Percentiles rank a stretch among this genome's conserved stretches.
phyloP scores from a whole-genome alignment of 2,113 vertebrate genomes.

The Amia ocellicauda region DNA sequence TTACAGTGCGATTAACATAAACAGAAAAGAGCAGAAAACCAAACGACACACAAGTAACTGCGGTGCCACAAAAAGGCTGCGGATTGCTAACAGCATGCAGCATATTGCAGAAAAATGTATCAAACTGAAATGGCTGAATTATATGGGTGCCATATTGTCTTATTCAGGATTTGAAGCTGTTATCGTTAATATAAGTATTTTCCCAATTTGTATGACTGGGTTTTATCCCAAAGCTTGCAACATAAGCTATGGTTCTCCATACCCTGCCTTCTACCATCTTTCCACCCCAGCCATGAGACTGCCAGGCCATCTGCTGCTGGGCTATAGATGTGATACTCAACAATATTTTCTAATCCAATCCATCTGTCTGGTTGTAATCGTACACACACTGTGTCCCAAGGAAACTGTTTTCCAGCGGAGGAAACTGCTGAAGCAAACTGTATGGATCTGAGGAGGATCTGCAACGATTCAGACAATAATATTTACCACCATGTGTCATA shows the following conservation, averaged over 20 bases:
- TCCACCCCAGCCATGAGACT: not conserved
- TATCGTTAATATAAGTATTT: not conserved
- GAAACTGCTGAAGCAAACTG: not conserved
- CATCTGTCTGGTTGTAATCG: not conserved
- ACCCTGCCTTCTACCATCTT: not conserved
- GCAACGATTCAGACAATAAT: not conserved
- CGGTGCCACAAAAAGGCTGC: no score
- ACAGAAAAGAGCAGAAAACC: no score
- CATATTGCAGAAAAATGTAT: no score
- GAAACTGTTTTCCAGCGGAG: not conserved
- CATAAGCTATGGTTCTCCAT: not conserved
- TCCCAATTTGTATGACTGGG: not conserved
- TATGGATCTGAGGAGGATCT: not conserved
- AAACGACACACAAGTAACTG: no score
- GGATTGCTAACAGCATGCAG: no score
- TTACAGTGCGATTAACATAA: no score
- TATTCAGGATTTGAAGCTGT: no score
- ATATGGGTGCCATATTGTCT: no score
- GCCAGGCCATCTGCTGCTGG: not conserved
- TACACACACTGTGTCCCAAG: not conserved
- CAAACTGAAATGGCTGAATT: no score
- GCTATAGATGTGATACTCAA: not conserved
- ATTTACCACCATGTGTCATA: not conserved
- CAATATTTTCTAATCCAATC: conserved; percentile 1
- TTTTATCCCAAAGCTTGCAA: not conserved